A percentile compares a stretch with the other conserved stretches of the same genome.
Evolutionary conservation across 2,113 vertebrate species (phyloP).

Genomic region (Ceratotherium simum): DNA sequence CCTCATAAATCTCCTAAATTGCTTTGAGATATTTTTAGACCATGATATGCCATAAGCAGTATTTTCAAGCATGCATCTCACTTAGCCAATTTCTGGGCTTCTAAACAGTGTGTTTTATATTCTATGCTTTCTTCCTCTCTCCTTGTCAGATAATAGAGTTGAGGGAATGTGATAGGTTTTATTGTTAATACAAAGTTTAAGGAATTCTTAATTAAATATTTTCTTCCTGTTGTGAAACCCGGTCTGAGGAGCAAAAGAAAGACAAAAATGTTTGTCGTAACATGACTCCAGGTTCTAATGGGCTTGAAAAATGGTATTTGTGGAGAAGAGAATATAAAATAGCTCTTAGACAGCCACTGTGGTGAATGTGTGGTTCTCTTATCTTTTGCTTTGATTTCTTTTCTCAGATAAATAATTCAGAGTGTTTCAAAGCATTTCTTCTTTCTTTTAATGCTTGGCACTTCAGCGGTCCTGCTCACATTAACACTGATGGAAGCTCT

Average conservation of each 20-base stretch:
- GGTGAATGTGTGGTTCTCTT: slow-evolving; percentile 51
- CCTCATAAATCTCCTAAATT: slow-evolving; percentile 75
- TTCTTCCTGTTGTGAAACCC: slow-evolving; percentile 41
- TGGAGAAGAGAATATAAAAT: slow-evolving; percentile 23
- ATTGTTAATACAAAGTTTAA: slow-evolving; percentile 41
- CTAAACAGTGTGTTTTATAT: slow-evolving; percentile 25
- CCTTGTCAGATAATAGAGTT: slow-evolving; percentile 43
- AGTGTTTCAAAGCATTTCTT: slow-evolving; percentile 70
- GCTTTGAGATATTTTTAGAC: slow-evolving; percentile 75
- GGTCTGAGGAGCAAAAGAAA: slow-evolving; percentile 37
- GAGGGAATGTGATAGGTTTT: background rate
- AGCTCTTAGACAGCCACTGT: slow-evolving; percentile 33
- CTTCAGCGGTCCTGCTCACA: slow-evolving; percentile 42
- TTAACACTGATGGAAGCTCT: slow-evolving; percentile 51
- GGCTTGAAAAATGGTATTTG: slow-evolving; percentile 26
- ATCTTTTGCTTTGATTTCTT: slow-evolving; percentile 79
- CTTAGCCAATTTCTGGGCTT: slow-evolving; percentile 57
- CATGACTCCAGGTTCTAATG: slow-evolving; percentile 36
- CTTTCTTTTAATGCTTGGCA: slow-evolving; percentile 19
- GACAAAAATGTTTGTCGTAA: background rate
- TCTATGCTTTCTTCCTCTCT: slow-evolving; percentile 26
- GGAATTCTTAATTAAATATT: slow-evolving; percentile 67
- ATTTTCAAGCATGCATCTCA: slow-evolving; percentile 66
- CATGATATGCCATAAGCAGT: slow-evolving; percentile 42
- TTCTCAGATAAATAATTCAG: slow-evolving; percentile 79